phyloP scores from a whole-genome alignment of 2,113 vertebrate species.

The Chaetorhynchus papuensis region DNA sequence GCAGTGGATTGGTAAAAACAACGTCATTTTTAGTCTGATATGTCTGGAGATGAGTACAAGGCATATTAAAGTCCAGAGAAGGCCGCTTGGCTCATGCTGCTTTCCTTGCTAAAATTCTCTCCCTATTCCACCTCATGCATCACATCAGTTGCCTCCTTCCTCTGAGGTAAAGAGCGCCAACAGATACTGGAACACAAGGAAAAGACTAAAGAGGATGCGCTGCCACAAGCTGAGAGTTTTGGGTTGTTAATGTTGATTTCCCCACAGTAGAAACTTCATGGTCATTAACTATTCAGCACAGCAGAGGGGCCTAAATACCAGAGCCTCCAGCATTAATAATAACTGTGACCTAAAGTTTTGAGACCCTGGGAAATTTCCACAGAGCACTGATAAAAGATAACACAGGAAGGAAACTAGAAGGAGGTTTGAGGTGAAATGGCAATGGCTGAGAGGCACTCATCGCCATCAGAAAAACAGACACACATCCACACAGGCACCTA shows the following conservation, averaged over 20 bases:
- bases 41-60: background rate
- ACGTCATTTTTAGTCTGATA: background rate
- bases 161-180: background rate
- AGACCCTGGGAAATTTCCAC: background rate
- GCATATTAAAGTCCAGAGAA: background rate
- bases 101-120: constrained; percentile 25
- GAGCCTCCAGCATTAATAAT: background rate
- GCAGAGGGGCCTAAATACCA: background rate
- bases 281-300: background rate
- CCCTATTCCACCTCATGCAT: background rate
- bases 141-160: background rate
- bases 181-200: background rate
- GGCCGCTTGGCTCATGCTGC: background rate
- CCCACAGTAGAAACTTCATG: background rate
- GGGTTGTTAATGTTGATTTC: background rate
- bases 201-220: background rate
- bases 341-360: background rate
- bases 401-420: background rate
- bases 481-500: background rate
- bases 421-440: background rate
- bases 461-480: background rate
- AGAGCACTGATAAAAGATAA: background rate
- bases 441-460: background rate
- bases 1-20: background rate
- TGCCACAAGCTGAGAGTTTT: background rate